These are phyloP conservation scores for Semicossyphus pulcher DNA, from an alignment of 2,113 vertebrate genomes.

Conservation along the genomic window DNA sequence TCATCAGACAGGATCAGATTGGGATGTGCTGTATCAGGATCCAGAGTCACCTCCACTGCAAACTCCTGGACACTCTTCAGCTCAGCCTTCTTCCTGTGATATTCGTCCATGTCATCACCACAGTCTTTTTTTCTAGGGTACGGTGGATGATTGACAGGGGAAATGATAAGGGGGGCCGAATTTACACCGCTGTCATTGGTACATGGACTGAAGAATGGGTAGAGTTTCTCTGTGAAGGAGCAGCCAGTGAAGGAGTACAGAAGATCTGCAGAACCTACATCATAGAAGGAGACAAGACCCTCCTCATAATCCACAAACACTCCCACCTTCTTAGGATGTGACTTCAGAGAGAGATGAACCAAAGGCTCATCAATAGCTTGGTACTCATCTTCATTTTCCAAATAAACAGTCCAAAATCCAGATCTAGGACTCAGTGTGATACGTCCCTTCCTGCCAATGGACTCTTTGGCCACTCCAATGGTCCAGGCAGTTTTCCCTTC, in stretches of 20 bases:
- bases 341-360: not conserved
- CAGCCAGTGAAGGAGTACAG: conserved; percentile 29
- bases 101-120: too few species aligned
- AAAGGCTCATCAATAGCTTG: too few species aligned
- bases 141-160: not conserved
- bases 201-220: conserved; percentile 37
- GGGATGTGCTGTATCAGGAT: conserved; percentile 40
- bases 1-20: conserved; percentile 33
- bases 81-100: too few species aligned
- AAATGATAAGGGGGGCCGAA: conserved; percentile 16
- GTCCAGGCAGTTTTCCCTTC: conserved; percentile 20
- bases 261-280: conserved; percentile 22
- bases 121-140: too few species aligned
- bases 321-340: conserved; percentile 12
- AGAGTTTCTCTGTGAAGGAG: conserved; percentile 37
- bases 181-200: not conserved
- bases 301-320: conserved; percentile 50
- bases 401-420: not conserved
- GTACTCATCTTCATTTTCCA: not conserved
- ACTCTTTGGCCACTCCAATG: conserved; percentile 4
- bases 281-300: conserved; percentile 8
- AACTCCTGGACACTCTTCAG: conserved; percentile 36
- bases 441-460: not conserved
- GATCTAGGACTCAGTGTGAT: not conserved
- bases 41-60: conserved; percentile 45